Evolutionary conservation across 2,888 invertebrate species (phyloP), one percentile per base, ranked within the genome.

Genomic region (Drosophila parthenogenetica): DNA sequence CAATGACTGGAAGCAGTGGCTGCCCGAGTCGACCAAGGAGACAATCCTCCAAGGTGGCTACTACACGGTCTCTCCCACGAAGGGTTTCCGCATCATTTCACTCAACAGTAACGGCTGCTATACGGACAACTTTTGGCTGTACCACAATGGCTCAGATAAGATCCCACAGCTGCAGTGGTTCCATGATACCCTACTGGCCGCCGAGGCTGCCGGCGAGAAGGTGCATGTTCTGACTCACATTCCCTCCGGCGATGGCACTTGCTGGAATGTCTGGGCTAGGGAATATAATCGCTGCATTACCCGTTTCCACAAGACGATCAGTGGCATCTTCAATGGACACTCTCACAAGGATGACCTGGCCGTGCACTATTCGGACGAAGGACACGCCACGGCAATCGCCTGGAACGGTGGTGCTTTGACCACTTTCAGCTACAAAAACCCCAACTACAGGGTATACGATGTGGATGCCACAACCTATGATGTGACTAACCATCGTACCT

Each of bases 141-240:
- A 95, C n/a, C 93, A 95, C 75, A 94, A 96, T 72, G 95, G 95
- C 1, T 89, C 92, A 13, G 96, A 97, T 88, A 95, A 96, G 10
- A 94, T 95, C 71, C 94, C 93, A 0, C 96, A 97, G 90, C 93
- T 98, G 57, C 94, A 95, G 64, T 98, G 98, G 98, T 91, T 98
- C 32, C 94, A 96, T 2, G 92, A 94, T 13, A 95, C 95, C 54
- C 92, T 98, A n/a, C 92, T 94, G 55, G 93, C 94, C 76, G 96
- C 98, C 0, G 98, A 98, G 90, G 90, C 92, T 25, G 94, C 94
- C 2, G 93, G 94, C 0, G 97, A 97, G 89, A 94, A 94, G 87
- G 97, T 98, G 0, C 97, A 97, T 87, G 95, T 98, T 42, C 93
- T 98, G 51, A 94, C 95, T 0, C 98, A 98, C 87, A 94, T 98